phyloP scores from a whole-genome alignment of 2,888 invertebrate species.

The Kuschelorhynchus macadamiae region DNA sequence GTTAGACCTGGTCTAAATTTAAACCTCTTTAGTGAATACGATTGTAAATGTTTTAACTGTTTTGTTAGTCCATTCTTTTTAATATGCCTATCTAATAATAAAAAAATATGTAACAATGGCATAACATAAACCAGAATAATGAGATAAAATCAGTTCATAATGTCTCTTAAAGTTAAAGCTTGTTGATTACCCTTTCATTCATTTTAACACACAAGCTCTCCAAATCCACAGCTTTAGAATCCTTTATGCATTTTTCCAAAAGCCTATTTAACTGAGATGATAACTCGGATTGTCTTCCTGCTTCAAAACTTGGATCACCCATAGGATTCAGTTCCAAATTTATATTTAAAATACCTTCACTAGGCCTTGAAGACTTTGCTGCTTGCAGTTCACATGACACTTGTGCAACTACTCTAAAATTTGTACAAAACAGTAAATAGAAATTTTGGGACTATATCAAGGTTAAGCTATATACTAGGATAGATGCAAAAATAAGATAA shows the following conservation, averaged over 20 bases:
- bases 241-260: slow-evolving; percentile 90
- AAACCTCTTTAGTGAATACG: too few species aligned
- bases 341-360: slow-evolving; percentile 88
- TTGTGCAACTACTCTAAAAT: slow-evolving; percentile 83
- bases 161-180: too few species aligned
- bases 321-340: slow-evolving; percentile 91
- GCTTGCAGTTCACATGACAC: slow-evolving; percentile 89
- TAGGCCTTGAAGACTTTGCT: slow-evolving; percentile 88
- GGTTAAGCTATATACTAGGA: background rate
- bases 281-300: slow-evolving; percentile 80
- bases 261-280: slow-evolving; percentile 83
- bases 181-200: slow-evolving; percentile 92
- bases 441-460: background rate
- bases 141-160: too few species aligned
- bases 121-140: too few species aligned
- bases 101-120: too few species aligned
- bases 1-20: too few species aligned
- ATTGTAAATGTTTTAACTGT: too few species aligned
- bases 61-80: too few species aligned
- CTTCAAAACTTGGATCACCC: slow-evolving; percentile 89
- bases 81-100: too few species aligned
- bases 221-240: slow-evolving; percentile 91
- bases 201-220: slow-evolving; percentile 96
- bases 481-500: background rate
- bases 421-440: background rate